These are phyloP conservation scores for Peribatodes rhomboidaria DNA, from an alignment of 2,888 invertebrate genomes.

Conservation along the genomic window DNA sequence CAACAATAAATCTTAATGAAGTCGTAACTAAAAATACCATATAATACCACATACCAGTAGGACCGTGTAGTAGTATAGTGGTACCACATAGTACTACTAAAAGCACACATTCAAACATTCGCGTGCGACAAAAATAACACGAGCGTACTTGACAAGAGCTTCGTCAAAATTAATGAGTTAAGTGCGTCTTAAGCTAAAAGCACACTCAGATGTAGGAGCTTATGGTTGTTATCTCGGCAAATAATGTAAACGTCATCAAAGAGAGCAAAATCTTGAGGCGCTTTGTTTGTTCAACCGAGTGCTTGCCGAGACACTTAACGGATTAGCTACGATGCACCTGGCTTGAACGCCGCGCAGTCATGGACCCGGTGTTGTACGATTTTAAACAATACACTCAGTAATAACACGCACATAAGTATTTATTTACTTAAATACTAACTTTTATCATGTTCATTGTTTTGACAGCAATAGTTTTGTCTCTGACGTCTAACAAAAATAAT, in stretches of 20 bases:
- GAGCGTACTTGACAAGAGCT: slow-evolving; percentile 24
- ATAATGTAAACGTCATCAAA: slow-evolving; percentile 43
- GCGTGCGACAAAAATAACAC: slow-evolving; percentile 12
- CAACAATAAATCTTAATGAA: too few relatives aligned
- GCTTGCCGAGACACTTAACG: slow-evolving; percentile 38
- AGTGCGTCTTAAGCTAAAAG: slow-evolving; percentile 36
- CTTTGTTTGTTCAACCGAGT: slow-evolving; percentile 36
- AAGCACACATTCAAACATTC: too few relatives aligned
- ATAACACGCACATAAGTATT: too few relatives aligned
- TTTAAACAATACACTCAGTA: too few relatives aligned
- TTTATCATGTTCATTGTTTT: too few relatives aligned
- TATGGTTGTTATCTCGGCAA: slow-evolving; percentile 40
- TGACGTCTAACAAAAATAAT: too few relatives aligned
- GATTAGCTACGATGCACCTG: slow-evolving; percentile 34
- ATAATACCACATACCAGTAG: too few relatives aligned
- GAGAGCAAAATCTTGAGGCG: slow-evolving; percentile 34
- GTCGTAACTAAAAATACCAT: too few relatives aligned
- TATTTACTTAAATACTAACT: too few relatives aligned
- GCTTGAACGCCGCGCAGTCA: background rate
- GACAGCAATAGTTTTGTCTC: too few relatives aligned
- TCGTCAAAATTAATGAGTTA: slow-evolving; percentile 36
- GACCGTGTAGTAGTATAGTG: too few relatives aligned
- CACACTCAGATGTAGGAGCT: slow-evolving; percentile 33
- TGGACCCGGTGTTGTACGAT: slow-evolving; percentile 2
- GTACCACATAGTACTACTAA: too few relatives aligned